Evolutionary conservation across 2,888 invertebrate species (phyloP).

Genomic region (Beris morrisii): DNA sequence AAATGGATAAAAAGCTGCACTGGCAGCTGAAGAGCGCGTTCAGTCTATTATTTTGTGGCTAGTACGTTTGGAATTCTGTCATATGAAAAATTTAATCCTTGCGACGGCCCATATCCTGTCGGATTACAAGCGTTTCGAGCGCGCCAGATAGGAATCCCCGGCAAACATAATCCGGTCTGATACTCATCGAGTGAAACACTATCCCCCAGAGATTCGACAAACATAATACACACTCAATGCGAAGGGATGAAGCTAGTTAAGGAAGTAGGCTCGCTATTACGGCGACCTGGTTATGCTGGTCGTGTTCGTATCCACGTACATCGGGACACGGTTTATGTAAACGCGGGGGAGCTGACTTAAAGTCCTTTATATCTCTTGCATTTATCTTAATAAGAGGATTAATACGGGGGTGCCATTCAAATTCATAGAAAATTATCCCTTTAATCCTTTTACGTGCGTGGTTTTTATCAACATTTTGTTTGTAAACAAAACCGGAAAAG

Average conservation of each 20-base stretch:
- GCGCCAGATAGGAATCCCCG: background rate
- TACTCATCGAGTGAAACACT: constrained; percentile 15
- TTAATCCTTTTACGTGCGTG: background rate
- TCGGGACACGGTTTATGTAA: background rate
- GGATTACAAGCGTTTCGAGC: background rate
- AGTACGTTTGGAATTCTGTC: background rate
- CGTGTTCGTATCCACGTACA: background rate
- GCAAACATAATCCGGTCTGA: constrained; percentile 12
- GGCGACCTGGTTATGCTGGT: background rate
- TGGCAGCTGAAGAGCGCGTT: too few relatives aligned
- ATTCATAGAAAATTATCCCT: constrained; percentile 13
- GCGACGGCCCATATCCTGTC: constrained; percentile 10
- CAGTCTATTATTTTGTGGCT: too few relatives aligned
- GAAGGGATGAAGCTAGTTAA: background rate
- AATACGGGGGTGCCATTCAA: constrained; percentile 3
- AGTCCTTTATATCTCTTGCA: background rate
- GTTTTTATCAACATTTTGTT: background rate
- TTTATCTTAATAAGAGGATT: constrained; percentile 15
- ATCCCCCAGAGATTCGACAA: constrained; percentile 3
- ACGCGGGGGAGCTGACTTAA: background rate
- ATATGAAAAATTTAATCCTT: constrained; percentile 14
- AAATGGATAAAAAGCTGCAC: too few relatives aligned
- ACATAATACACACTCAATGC: background rate
- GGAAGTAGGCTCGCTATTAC: background rate
- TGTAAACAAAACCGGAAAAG: background rate